Conservation (phyloP, 1,140 invertebrate species). For the Riptortus pedestris region DNA sequence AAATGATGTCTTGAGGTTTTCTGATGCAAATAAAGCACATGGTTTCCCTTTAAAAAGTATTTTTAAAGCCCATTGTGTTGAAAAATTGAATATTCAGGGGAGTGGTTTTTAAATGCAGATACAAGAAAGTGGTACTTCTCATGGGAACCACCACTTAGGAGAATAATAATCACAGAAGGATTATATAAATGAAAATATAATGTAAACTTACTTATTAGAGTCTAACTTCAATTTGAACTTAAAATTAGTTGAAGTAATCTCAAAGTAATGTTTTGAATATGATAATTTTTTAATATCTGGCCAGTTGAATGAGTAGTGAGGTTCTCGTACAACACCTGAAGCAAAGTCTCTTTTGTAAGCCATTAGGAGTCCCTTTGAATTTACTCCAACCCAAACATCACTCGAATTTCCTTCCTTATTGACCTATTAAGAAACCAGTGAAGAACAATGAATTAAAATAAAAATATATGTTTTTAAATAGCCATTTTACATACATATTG, state of each 20-base stretch:
- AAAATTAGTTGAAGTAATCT: constrained; percentile 48
- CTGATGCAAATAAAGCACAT: no score
- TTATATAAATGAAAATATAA: no score
- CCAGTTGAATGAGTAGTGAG: constrained; percentile 44
- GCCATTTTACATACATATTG: no score
- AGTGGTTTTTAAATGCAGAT: no score
- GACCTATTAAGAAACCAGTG: constrained; percentile 15
- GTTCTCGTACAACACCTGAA: constrained; percentile 10
- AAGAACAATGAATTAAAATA: constrained; percentile 3
- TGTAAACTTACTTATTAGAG: constrained; percentile 57
- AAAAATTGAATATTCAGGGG: no score
- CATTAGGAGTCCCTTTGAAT: constrained; percentile 29
- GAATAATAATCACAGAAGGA: no score
- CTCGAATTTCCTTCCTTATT: constrained; percentile 19
- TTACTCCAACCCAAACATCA: constrained; percentile 30
- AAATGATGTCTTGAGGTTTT: no score
- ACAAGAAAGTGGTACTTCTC: no score
- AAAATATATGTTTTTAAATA: background rate
- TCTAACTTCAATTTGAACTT: constrained; percentile 65
- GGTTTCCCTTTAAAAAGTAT: no score
- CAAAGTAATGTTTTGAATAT: constrained; percentile 58
- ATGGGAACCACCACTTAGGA: no score
- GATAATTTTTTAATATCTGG: constrained; percentile 61
- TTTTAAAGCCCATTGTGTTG: no score
- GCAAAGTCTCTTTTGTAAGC: constrained; percentile 28